phyloP scores from a whole-genome alignment of 2,888 invertebrate genomes.

The Monopis laevigella region DNA sequence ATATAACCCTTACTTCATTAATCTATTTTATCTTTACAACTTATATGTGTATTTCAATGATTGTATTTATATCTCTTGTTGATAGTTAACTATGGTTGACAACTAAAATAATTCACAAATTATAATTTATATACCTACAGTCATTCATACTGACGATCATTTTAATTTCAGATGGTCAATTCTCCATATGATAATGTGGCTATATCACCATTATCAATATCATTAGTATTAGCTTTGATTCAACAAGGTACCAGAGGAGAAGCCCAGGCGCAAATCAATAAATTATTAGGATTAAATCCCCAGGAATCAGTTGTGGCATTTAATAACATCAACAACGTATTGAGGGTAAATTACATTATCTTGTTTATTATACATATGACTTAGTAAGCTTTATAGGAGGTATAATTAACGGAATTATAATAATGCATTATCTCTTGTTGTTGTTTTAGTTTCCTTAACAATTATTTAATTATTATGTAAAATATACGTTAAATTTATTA shows the following conservation, averaged over 20 bases:
- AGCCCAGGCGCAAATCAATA: constrained; percentile 38
- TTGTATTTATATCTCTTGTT: too few species aligned
- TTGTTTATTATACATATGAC: not conserved
- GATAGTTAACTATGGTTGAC: too few species aligned
- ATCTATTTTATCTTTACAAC: too few species aligned
- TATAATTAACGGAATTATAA: too few species aligned
- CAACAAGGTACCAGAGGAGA: constrained; percentile 50
- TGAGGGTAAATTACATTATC: constrained; percentile 28
- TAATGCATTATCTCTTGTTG: too few species aligned
- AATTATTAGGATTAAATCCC: constrained; percentile 33
- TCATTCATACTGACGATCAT: not conserved
- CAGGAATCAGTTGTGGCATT: constrained; percentile 30
- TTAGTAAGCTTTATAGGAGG: too few species aligned
- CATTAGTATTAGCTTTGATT: constrained; percentile 46
- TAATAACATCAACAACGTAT: constrained; percentile 26
- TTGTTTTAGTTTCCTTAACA: too few species aligned
- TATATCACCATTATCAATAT: constrained; percentile 54
- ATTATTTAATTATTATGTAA: too few species aligned
- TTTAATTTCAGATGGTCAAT: not conserved
- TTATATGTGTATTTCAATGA: too few species aligned
- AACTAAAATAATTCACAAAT: too few species aligned
- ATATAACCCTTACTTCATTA: too few species aligned
- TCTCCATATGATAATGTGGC: constrained; percentile 34
- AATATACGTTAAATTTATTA: too few species aligned
- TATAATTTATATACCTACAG: not conserved